Base-by-base conservation (phyloP, 2,797 vertebrate genomes). In the Numenius phaeopus region DNA sequence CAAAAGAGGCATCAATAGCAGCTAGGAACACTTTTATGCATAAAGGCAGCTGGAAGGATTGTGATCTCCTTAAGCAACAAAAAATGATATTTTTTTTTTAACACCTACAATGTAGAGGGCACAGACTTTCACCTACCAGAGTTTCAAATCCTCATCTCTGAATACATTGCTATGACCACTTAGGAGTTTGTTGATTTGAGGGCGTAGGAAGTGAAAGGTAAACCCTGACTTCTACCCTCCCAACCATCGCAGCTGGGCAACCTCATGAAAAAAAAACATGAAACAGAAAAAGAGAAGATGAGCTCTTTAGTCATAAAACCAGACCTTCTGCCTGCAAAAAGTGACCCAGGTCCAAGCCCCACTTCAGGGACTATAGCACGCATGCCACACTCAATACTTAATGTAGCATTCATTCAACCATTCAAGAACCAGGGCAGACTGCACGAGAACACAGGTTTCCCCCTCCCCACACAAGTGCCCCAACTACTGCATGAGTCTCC, bases 131-230 rank as follows among this genome's bases (percentile, higher is more conserved):
- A 7, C 66, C 42, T 39, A 37, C 6, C 10, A 59, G 34, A 64
- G 54, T 91, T 95, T 87, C 87, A 89, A 42, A 91, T 94, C 78
- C 86, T 94, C 61, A 58, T 26, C 49, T 65, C 17, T 47, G 77
- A 20, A 46, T 7, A 47, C 34, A 15, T 0, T 40, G 76, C 2
- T 66, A 14, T 8, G 42, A 47, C 39, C 57, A 29, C 29, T 3
- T n/a, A 5, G 12, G 40, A 30, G 42, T 15, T 7, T 22, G 59
- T 26, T 77, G 59, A 40, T 66, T 29, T 62, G 69, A 70, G 20
- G 14, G 20, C 11, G 16, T 40, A 69, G 83, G 79, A 94, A 95
- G 80, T 14, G 52, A 95, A 90, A 86, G 64, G 47, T 50, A 64
- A 90, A 37, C 55, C 44, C 72, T 71, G 40, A 40, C 32, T 66